Evolutionary conservation across 2,113 vertebrate genomes (phyloP), one percentile per base, ranked within the genome.

Genomic region (Panurus biarmicus): DNA sequence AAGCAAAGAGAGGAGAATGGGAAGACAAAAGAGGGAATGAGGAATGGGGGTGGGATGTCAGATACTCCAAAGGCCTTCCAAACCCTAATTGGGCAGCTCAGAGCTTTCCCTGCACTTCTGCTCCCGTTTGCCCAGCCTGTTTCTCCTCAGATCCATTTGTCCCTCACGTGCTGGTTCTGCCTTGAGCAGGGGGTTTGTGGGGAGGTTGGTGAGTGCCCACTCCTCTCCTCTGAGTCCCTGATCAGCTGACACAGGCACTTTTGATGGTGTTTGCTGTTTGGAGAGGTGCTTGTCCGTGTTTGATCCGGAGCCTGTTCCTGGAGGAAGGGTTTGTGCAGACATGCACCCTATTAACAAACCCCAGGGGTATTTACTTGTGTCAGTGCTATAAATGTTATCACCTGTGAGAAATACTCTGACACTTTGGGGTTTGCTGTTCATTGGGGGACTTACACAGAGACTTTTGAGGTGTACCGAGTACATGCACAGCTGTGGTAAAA

Each of bases 401-500:
- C 45, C 53, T 22, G 9, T 6, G 38, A 35, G 42, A 42, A 61
- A 50, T 6, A 25, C 38, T 16, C 2, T 5, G 54, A 3, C 33
- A 29, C 4, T 33, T 0, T 16, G 58, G 35, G 9, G 6, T 42
- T 61, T 54, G 11, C 28, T n/a, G 4, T 53, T 80, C n/a, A 3
- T 23, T 3, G 16, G 31, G 15, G 85, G 28, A 36, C 18, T 60
- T 12, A 3, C 1, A 29, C 47, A 25, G 53, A 66, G 54, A 73
- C 7, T 45, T 67, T 10, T 0, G 10, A 54, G 50, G 44, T 17
- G 23, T 40, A 38, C 7, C 40, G 26, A 24, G 45, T 6, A 3
- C 9, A 2, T 0, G 4, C 2, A 0, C 7, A 17, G 45, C 11
- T 73, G 38, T 51, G 56, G 28, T 31, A 29, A 36, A 57, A 28